A percentile compares a stretch with the other conserved stretches of the same genome.
Conservation (phyloP, 37 sponge, comb jelly and placozoan genomes). For the Agelas oroides region DNA sequence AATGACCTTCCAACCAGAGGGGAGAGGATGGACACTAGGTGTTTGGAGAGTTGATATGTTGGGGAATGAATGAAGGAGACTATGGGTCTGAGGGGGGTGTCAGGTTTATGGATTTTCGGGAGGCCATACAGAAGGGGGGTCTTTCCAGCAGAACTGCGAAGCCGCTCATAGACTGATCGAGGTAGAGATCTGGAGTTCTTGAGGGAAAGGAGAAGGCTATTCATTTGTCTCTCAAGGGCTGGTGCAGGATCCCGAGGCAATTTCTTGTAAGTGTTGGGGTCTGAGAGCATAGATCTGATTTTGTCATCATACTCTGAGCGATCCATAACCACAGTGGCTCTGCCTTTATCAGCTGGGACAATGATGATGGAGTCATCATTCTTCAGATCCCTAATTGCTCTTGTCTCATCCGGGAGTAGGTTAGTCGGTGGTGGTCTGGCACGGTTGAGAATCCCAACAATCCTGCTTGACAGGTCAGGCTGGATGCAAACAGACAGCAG, state of each 20-base stretch:
- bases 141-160: slow-evolving; percentile 2
- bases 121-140: slow-evolving; percentile 13
- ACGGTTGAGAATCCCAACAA: background rate
- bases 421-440: slow-evolving; percentile 19
- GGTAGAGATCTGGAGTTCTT: background rate
- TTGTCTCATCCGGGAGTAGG: background rate
- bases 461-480: too few species aligned
- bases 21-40: too few species aligned
- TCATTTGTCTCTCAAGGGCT: slow-evolving; percentile 13
- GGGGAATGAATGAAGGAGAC: too few species aligned
- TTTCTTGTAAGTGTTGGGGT: slow-evolving; percentile 17
- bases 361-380: background rate
- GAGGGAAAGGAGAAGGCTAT: background rate
- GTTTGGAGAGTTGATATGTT: too few species aligned
- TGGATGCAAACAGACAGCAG: too few species aligned
- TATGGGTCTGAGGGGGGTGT: slow-evolving; percentile 5
- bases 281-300: too few species aligned
- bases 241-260: background rate
- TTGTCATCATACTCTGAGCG: slow-evolving; percentile 6
- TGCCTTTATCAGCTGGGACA: slow-evolving; percentile 18
- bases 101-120: slow-evolving; percentile 25
- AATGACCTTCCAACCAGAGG: too few species aligned
- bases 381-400: background rate
- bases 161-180: background rate
- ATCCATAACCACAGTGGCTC: slow-evolving; percentile 12